Evolutionary conservation across 2,888 invertebrate genomes (phyloP), one percentile per base, ranked within the genome.

Genomic region (Ormia ochracea): DNA sequence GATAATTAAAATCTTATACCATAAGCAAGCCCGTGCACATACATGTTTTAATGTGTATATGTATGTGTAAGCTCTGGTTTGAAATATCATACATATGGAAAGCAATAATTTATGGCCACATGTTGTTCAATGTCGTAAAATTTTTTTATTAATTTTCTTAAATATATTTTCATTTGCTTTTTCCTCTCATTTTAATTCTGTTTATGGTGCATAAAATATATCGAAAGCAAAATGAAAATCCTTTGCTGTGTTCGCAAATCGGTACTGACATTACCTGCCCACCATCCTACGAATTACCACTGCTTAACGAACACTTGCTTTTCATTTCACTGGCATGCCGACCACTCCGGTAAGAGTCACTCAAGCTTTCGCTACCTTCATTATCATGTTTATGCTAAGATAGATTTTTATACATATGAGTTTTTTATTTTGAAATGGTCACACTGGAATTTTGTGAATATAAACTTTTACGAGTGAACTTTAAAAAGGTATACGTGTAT

Each of bases 361-460:
- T 43, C 31, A 31, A 66, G 19, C 21, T 21, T 56, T 45, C 56
- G 43, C 56, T 56, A 43, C 33, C 54, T 17, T 43, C 56, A 38
- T 19, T 21, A 14, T 21, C 28, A 43, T 74, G 31, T 74, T 38
- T 48, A 23, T 5, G 56, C 19, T 33, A 7, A 21, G n/a, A n/a
- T 33, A 14, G 31, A 21, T 48, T 48, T 50, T 9, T 21, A n/a
- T n/a, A n/a, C n/a, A n/a, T n/a, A n/a, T 56, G 14, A 58, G 56
- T 78, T 19, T 38, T 73, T 68, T 50, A 68, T 73, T 68, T 63
- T 74, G 10, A 63, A 69, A 79, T 79, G 69, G 78, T 52, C 69
- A 43, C 58, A 58, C 65, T 79, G 78, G 69, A 69, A 79, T 79
- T 79, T 74, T 79, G 78, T 70, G 69, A 79, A 79, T 74, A 78